These are phyloP conservation scores for Corvus moneduloides DNA, from an alignment of 2,113 vertebrate genomes.

Conservation along the genomic window DNA sequence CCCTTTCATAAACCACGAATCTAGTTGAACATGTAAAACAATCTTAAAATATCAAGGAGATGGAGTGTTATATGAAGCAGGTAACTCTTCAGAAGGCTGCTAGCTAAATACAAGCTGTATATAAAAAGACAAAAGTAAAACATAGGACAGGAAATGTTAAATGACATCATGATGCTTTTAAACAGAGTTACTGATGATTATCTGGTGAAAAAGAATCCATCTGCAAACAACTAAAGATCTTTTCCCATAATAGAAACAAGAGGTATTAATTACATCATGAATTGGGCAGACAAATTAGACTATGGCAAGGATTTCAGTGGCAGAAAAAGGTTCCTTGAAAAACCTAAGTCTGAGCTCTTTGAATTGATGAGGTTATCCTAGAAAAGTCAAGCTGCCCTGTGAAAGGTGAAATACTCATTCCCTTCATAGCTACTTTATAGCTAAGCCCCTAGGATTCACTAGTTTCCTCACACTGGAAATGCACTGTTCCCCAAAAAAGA, in stretches of 20 bases:
- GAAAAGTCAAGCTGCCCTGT: not conserved
- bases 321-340: not conserved
- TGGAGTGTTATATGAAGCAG: not conserved
- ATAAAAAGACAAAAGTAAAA: not conserved
- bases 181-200: not conserved
- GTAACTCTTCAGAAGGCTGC: not conserved
- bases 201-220: not conserved
- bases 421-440: not conserved
- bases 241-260: not conserved
- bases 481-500: not conserved
- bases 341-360: accelerated
- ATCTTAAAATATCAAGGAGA: not conserved
- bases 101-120: not conserved
- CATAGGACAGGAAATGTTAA: not conserved
- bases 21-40: not conserved
- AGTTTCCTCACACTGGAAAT: not conserved
- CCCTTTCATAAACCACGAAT: not conserved
- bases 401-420: not conserved
- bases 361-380: not conserved
- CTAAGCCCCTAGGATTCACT: not conserved
- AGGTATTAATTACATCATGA: not conserved
- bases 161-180: not conserved
- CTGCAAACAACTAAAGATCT: not conserved
- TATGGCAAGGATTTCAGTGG: not conserved
- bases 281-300: not conserved